These are phyloP conservation scores for Rhadina sibilatrix DNA, from an alignment of 2,113 vertebrate species.

Conservation along the genomic window DNA sequence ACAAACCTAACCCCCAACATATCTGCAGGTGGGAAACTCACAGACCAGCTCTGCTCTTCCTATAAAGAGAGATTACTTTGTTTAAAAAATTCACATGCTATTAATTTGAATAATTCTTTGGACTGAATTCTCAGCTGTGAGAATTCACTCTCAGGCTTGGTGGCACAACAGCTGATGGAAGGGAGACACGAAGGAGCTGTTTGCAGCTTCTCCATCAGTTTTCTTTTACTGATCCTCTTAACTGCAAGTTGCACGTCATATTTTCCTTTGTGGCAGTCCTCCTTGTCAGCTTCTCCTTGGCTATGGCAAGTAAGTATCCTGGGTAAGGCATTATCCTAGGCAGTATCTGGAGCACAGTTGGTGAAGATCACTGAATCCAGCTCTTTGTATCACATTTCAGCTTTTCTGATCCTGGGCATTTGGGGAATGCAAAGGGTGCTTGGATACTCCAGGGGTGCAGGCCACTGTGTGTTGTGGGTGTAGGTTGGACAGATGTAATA, in stretches of 20 bases:
- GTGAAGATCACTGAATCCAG: too few species aligned
- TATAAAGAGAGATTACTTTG: not conserved
- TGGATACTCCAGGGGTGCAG: accelerated
- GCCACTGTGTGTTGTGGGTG: too few species aligned
- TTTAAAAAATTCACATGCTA: not conserved
- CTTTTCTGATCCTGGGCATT: not conserved
- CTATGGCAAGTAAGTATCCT: not conserved
- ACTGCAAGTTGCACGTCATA: not conserved
- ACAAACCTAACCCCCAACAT: too few species aligned
- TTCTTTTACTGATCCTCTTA: not conserved
- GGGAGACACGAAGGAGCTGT: not conserved
- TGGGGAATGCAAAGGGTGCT: not conserved
- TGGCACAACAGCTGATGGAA: not conserved
- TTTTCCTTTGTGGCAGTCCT: not conserved
- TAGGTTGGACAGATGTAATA: not conserved
- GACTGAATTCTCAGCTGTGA: constrained; percentile 19
- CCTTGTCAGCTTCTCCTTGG: not conserved
- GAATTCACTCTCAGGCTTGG: not conserved
- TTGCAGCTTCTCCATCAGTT: not conserved
- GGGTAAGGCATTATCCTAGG: not conserved
- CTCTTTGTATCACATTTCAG: not conserved
- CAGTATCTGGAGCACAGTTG: not conserved
- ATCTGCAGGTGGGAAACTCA: not conserved
- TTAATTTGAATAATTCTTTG: not conserved
- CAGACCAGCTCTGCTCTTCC: not conserved